phyloP scores from a whole-genome alignment of 2,113 vertebrate species.

The Fulica atra region DNA sequence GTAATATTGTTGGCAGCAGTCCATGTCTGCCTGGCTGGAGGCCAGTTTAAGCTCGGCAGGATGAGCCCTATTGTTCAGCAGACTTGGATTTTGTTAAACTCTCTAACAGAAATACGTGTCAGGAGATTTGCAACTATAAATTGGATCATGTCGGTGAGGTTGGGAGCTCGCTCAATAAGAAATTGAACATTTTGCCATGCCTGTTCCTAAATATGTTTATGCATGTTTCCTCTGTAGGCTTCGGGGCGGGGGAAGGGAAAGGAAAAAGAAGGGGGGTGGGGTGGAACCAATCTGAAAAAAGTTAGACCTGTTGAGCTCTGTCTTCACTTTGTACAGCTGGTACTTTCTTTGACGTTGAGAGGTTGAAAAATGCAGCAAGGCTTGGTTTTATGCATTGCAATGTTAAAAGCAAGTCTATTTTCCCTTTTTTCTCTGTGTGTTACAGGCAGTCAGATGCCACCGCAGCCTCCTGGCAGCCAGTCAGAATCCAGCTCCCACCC shows the following conservation, averaged over 20 bases:
- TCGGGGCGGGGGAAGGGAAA: background rate
- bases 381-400: background rate
- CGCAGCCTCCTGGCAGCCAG: constrained; percentile 88
- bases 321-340: background rate
- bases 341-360: background rate
- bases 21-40: constrained; percentile 33
- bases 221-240: constrained; percentile 27
- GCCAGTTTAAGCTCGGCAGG: constrained; percentile 41
- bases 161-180: constrained; percentile 42
- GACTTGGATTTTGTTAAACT: constrained; percentile 55
- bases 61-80: constrained; percentile 50
- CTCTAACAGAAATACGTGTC: constrained; percentile 46
- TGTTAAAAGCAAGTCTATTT: constrained; percentile 49
- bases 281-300: background rate
- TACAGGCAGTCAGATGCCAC: constrained; percentile 88
- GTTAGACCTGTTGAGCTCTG: constrained; percentile 1
- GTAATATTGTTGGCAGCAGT: constrained; percentile 23
- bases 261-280: background rate
- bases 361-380: background rate
- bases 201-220: constrained; percentile 61
- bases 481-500: constrained; percentile 88
- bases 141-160: constrained; percentile 55
- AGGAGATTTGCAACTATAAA: constrained; percentile 59
- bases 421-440: constrained; percentile 62
- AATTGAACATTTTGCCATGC: constrained; percentile 52